phyloP scores from a whole-genome alignment of 2,888 invertebrate genomes.

The Nomada fabriciana region DNA sequence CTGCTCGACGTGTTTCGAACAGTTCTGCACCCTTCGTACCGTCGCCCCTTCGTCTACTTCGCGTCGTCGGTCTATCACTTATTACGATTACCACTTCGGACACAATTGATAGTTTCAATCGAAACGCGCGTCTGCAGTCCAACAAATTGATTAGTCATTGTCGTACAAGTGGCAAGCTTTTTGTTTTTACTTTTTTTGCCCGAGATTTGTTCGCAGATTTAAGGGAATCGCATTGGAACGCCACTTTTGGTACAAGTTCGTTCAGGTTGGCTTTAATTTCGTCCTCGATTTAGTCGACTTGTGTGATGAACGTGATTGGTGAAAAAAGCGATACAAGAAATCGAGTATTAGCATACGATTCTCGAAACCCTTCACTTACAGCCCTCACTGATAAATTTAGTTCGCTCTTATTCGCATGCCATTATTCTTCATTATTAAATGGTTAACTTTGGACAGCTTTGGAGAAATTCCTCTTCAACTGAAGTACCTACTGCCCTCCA shows the following conservation, averaged over 20 bases:
- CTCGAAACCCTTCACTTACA: slow-evolving; percentile 44
- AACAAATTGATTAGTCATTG: slow-evolving; percentile 26
- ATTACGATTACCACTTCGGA: slow-evolving; percentile 32
- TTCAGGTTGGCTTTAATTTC: neutral
- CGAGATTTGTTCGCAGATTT: slow-evolving; percentile 12
- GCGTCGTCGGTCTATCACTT: slow-evolving; percentile 26
- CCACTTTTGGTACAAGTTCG: neutral
- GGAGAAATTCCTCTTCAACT: slow-evolving; percentile 6
- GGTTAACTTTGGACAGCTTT: slow-evolving; percentile 14
- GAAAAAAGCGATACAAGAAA: no score
- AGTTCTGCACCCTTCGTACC: neutral
- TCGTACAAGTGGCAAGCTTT: neutral
- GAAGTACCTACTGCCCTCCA: neutral
- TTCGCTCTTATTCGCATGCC: slow-evolving; percentile 44
- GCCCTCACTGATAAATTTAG: slow-evolving; percentile 33
- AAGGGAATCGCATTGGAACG: neutral
- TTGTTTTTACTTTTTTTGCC: neutral
- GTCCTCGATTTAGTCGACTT: neutral
- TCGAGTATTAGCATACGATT: neutral
- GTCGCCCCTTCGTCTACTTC: neutral
- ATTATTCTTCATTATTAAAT: slow-evolving; percentile 35
- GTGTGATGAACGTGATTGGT: no score
- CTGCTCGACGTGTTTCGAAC: slow-evolving; percentile 28
- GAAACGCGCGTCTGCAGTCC: slow-evolving; percentile 14
- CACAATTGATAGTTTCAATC: slow-evolving; percentile 34